Percentiles rank a stretch among this genome's conserved stretches.
These are phyloP conservation scores for Crenuchus spilurus DNA, from an alignment of 2,797 vertebrate genomes.

Conservation along the genomic window DNA sequence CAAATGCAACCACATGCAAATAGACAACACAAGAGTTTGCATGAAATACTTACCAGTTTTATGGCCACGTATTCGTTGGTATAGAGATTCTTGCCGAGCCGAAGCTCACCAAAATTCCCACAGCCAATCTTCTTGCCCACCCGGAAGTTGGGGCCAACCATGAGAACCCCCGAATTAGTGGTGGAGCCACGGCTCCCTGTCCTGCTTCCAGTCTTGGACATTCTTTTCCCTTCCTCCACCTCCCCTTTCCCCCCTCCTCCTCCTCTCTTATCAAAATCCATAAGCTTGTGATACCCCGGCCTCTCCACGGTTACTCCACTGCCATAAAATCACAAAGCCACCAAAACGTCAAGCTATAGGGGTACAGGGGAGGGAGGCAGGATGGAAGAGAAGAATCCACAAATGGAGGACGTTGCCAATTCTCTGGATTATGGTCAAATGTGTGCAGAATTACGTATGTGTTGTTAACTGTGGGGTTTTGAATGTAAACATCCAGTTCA, in stretches of 20 bases:
- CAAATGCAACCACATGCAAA: too few species aligned
- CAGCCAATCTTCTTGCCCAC: constrained; percentile 99
- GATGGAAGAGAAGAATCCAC: constrained; percentile 42
- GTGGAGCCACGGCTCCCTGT: constrained; percentile 85
- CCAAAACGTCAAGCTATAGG: constrained; percentile 73
- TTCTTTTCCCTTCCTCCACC: constrained; percentile 94
- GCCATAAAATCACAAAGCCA: constrained; percentile 91
- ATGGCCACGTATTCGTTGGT: constrained; percentile 98
- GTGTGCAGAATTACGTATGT: background rate
- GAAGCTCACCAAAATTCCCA: constrained; percentile 97
- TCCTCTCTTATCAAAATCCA: constrained; percentile 99
- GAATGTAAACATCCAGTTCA: constrained; percentile 32
- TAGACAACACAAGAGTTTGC: too few species aligned
- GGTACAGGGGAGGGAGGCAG: constrained; percentile 55
- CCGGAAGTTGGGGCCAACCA: constrained; percentile 98
- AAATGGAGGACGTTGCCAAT: background rate
- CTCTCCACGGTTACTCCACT: constrained; percentile 98
- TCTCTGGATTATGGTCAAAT: background rate
- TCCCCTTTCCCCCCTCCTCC: constrained; percentile 80
- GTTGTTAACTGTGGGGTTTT: background rate
- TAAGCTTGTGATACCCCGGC: constrained; percentile 99
- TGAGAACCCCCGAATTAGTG: constrained; percentile 96
- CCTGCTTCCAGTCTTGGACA: constrained; percentile 91
- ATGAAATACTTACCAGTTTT: constrained; percentile 94
- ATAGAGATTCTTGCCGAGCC: constrained; percentile 98